Evolutionary conservation across 1,140 invertebrate genomes (phyloP).

Genomic region (Ladona fulva): DNA sequence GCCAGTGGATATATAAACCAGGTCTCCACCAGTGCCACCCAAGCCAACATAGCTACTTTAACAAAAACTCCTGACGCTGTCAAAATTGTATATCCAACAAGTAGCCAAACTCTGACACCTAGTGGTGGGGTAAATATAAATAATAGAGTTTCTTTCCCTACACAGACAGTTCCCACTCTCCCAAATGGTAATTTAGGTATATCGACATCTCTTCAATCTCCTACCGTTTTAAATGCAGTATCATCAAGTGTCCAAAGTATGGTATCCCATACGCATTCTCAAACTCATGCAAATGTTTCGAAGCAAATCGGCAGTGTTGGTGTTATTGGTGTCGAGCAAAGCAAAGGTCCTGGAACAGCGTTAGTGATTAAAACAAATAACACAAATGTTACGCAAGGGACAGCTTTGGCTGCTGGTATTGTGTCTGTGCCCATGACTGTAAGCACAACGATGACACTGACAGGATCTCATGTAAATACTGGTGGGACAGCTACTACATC

Average conservation of each 20-base stretch:
- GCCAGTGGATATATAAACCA: conserved; percentile 37
- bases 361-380: conserved; percentile 56
- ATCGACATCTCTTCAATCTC: conserved; percentile 32
- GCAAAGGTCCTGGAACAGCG: conserved; percentile 50
- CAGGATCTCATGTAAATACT: conserved; percentile 28
- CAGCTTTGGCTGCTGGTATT: conserved; percentile 41
- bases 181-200: conserved; percentile 48
- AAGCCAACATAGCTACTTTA: conserved; percentile 26
- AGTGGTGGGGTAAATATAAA: conserved; percentile 33
- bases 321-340: conserved; percentile 29
- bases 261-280: conserved; percentile 26
- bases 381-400: conserved; percentile 25
- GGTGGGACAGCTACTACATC: conserved; percentile 27
- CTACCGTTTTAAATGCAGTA: conserved; percentile 32
- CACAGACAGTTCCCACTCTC: conserved; percentile 32
- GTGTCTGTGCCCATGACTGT: conserved; percentile 61
- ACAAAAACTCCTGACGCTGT: conserved; percentile 30
- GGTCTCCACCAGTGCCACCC: conserved; percentile 32
- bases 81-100: conserved; percentile 40
- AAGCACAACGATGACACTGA: conserved; percentile 42
- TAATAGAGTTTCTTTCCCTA: conserved; percentile 31
- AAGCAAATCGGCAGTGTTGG: conserved; percentile 23
- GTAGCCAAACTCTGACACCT: conserved; percentile 35
- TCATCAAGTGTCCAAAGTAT: conserved; percentile 27
- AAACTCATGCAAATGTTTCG: conserved; percentile 24